Evolutionary conservation across 2,888 invertebrate species (phyloP), one percentile per base, ranked within the genome.

Genomic region (Allacma fusca): DNA sequence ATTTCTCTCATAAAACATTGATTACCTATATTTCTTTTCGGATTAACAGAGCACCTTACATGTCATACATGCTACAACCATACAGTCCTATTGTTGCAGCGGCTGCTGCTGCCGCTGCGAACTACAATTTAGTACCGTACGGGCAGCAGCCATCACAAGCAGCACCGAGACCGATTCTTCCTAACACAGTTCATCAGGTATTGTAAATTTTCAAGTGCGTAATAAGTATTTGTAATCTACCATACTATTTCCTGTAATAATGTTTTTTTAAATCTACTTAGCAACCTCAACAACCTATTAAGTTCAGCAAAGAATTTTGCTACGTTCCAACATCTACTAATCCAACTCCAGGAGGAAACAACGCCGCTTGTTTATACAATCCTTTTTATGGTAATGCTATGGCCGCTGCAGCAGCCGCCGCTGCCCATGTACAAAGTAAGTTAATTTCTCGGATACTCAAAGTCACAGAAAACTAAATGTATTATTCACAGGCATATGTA

Each of bases 361-460:
- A 29, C 24, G 24, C 76, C 24, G 26, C 70, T 21, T 76, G 62
- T 71, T 76, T 76, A 70, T 71, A 76, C 64, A 76, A 76, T 70
- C 71, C 70, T 26, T 76, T 70, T 34, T 76, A 76, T 59, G 68
- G 57, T n/a, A 75, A 75, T 59, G 75, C 67, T 5, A 24, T 75
- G n/a, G 40, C 74, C 21, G 75, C 75, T 28, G 73, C 73, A 21
- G 75, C 64, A 19, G 40, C 64, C 19, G 62, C 73, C 23, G 73
- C 73, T 40, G 76, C 76, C 62, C 76, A 76, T 71, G 76, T 76
- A 70, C 70, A 76, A 76, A 76, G 71, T 76, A 64, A 71, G 71
- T 23, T 62, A 43, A n/a, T 23, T 40, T 59, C 1, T 43, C 16
- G n/a, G 2, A 50, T 50, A 34, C 9, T 34, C 5, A 34, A 34